A percentile compares a stretch with the other conserved stretches of the same genome.
Evolutionary conservation across 2,797 vertebrate genomes (phyloP).

Genomic region (Hydrolagus colliei): DNA sequence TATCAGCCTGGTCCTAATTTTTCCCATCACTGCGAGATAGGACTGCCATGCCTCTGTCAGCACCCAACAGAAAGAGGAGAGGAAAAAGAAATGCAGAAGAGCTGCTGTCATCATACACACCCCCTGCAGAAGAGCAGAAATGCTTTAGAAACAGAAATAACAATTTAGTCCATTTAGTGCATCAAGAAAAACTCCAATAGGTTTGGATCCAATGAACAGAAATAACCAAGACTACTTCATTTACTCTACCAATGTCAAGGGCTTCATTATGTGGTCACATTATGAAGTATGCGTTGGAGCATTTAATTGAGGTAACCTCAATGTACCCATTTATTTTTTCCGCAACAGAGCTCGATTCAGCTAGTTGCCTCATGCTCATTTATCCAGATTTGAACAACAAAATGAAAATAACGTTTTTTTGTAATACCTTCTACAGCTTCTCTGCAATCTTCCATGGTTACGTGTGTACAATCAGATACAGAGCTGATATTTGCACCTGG

Average conservation of each 20-base stretch:
- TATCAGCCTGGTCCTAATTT: constrained; percentile 90
- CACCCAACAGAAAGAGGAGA: constrained; percentile 98
- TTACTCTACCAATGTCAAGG: not conserved
- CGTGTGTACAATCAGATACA: too few relatives aligned
- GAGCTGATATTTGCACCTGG: not conserved
- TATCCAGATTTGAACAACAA: not conserved
- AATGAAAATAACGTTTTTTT: too few relatives aligned
- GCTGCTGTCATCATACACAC: constrained; percentile 93
- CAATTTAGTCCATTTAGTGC: not conserved
- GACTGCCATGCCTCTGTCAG: constrained; percentile 98
- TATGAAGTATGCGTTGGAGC: not conserved
- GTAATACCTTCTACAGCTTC: too few relatives aligned
- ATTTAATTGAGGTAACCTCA: not conserved
- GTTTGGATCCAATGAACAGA: not conserved
- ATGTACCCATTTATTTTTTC: too few relatives aligned
- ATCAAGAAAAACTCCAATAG: too few relatives aligned
- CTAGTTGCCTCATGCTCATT: not conserved
- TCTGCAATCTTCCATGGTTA: too few relatives aligned
- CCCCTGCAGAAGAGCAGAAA: constrained; percentile 55
- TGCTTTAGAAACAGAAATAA: not conserved
- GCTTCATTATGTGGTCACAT: not conserved
- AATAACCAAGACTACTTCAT: not conserved
- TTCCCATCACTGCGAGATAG: constrained; percentile 92
- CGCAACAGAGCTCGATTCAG: not conserved
- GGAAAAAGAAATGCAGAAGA: constrained; percentile 97